Conservation (phyloP, 2,888 invertebrate genomes). For the Melanotus villosus region DNA sequence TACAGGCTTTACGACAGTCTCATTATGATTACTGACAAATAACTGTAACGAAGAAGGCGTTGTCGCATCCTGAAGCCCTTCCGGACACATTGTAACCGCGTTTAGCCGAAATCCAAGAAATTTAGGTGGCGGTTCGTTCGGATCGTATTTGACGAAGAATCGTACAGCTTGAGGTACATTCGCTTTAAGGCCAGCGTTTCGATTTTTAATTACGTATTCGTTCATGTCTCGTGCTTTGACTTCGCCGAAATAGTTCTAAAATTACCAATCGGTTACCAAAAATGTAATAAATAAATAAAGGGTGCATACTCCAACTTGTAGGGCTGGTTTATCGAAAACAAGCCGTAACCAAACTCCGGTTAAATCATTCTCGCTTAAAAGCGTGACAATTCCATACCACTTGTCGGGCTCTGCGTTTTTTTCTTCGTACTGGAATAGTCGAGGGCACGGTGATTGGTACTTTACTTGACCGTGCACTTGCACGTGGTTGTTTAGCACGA, state of each 20-base stretch:
- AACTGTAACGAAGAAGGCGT: too few species aligned
- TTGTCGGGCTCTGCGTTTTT: slow-evolving; percentile 71
- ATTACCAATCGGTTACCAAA: not conserved
- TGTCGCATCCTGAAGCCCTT: slow-evolving; percentile 50
- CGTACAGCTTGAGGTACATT: slow-evolving; percentile 72
- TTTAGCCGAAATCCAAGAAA: slow-evolving; percentile 71
- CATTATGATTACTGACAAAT: too few species aligned
- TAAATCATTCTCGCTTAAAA: slow-evolving; percentile 72
- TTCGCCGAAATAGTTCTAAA: slow-evolving; percentile 72
- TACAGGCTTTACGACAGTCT: too few species aligned
- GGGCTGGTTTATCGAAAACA: slow-evolving; percentile 60
- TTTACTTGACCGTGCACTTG: not conserved
- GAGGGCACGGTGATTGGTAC: slow-evolving; percentile 74
- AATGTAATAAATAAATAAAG: not conserved
- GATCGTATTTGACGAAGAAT: slow-evolving; percentile 75
- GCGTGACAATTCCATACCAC: slow-evolving; percentile 75
- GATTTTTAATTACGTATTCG: slow-evolving; percentile 72
- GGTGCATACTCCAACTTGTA: slow-evolving; percentile 43
- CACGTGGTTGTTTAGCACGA: too few species aligned
- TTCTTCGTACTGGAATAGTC: slow-evolving; percentile 72
- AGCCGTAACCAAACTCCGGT: slow-evolving; percentile 69
- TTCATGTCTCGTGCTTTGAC: slow-evolving; percentile 71
- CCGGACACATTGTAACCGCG: slow-evolving; percentile 73
- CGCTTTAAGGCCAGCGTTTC: slow-evolving; percentile 72
- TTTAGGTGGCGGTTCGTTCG: slow-evolving; percentile 68